Conservation (phyloP, 1,140 invertebrate genomes). For the Drosophila ambigua region DNA sequence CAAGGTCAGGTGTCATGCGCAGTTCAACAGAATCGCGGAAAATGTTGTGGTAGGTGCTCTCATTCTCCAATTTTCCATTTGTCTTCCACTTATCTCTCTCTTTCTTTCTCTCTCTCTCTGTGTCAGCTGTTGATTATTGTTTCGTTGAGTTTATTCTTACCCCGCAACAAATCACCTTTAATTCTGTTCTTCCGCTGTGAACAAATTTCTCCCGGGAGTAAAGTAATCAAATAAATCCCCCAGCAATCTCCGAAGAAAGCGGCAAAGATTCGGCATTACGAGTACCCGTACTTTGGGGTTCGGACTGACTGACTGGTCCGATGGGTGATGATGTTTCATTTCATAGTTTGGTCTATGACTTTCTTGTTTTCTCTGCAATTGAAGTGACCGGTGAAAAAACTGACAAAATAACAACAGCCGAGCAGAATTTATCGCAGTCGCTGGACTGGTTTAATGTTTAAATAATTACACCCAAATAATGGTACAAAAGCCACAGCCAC, state of each 20-base stretch:
- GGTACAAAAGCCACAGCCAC: constrained; percentile 33
- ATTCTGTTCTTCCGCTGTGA: constrained; percentile 56
- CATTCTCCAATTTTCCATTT: background rate
- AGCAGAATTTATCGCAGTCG: background rate
- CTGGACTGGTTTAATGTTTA: constrained; percentile 76
- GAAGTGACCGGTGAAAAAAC: constrained; percentile 27
- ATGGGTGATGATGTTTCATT: constrained; percentile 65
- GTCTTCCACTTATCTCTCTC: background rate
- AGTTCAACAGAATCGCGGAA: constrained; percentile 18
- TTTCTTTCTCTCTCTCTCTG: constrained; percentile 4
- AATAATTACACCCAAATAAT: constrained; percentile 71
- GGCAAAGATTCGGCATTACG: no score
- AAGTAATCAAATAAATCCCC: constrained; percentile 33
- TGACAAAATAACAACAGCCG: constrained; percentile 36
- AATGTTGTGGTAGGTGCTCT: constrained; percentile 75
- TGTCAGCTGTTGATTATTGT: constrained; percentile 61
- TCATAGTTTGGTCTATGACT: constrained; percentile 49
- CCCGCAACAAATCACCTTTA: constrained; percentile 23
- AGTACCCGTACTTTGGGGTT: constrained; percentile 6
- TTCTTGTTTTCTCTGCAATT: constrained; percentile 66
- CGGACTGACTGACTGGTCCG: constrained; percentile 6
- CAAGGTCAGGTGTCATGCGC: constrained; percentile 76
- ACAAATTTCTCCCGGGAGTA: constrained; percentile 28
- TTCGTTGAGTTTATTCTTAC: constrained; percentile 49
- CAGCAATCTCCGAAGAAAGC: constrained; percentile 9